Evolutionary conservation across 2,888 invertebrate genomes (phyloP).

Genomic region (Rutpela maculata): DNA sequence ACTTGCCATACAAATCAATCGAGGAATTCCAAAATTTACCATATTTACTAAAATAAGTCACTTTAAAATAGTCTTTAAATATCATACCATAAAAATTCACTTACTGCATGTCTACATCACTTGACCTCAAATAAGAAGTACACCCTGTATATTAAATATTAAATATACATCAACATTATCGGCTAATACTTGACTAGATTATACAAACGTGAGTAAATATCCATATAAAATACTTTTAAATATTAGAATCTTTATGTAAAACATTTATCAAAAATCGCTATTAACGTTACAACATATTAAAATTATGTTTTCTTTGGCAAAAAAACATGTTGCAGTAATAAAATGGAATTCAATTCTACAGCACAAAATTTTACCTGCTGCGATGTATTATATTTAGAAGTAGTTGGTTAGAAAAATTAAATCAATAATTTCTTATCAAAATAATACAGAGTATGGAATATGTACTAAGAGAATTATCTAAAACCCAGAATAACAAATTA

Average conservation of each 20-base stretch:
- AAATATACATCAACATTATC: slow-evolving; percentile 48
- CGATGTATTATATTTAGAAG: background rate
- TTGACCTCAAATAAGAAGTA: background rate
- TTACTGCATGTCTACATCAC: background rate
- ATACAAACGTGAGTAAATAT: slow-evolving; percentile 60
- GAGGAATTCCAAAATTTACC: background rate
- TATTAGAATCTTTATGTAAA: slow-evolving; percentile 48
- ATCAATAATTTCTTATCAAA: background rate
- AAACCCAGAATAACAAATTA: background rate
- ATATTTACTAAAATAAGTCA: background rate
- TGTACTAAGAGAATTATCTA: slow-evolving; percentile 1
- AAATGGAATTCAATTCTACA: slow-evolving; percentile 38
- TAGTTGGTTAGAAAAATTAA: background rate
- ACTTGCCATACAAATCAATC: background rate
- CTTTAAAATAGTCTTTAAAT: background rate
- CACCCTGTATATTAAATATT: slow-evolving; percentile 46
- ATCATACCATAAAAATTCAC: background rate
- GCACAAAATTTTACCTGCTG: background rate
- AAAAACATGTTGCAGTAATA: slow-evolving; percentile 48
- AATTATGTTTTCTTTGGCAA: slow-evolving; percentile 54
- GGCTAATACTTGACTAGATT: slow-evolving; percentile 57
- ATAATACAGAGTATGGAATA: background rate
- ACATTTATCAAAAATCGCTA: slow-evolving; percentile 54
- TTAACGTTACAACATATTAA: slow-evolving; percentile 47
- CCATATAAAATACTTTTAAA: slow-evolving; percentile 59